Base-by-base conservation (phyloP, 2,113 vertebrate species). In the Uria aalge region DNA sequence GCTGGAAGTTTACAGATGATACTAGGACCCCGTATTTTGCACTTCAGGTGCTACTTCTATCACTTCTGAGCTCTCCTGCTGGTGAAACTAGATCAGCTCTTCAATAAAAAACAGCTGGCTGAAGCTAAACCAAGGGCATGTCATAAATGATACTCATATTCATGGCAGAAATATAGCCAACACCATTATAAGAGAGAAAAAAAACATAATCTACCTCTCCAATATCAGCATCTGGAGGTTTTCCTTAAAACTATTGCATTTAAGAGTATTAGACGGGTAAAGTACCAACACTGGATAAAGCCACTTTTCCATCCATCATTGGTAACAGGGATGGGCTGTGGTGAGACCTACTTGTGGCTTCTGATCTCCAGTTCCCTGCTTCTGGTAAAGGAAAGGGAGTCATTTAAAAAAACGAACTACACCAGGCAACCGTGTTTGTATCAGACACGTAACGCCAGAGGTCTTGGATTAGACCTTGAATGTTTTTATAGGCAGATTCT, bases 21-120 rank as follows among this genome's bases (percentile, higher is more conserved):
- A 52, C 67, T 38, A 45, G 62, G 62, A n/a, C 57, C 45, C 45
- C n/a, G 4, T 12, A 64, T 88, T 94, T 80, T 86, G 57, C 64
- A 87, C 88, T 94, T 92, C 20, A 18, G 83, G 88, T 87, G 85
- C 94, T 94, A 94, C 68, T 94, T 93, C 80, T 86, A 34, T 78
- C 94, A 75, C 88, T 96, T 93, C 72, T 75, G 52, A 91, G 83
- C 72, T 85, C 76, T 87, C 72, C 63, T 67, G 83, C 45, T 24
- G 40, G 50, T 81, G 92, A 96, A 95, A 97, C 32, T 71, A 60
- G 85, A 97, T 84, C 91, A 84, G 83, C 8, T 89, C 50, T 67
- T 78, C 88, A 95, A 94, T 94, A 79, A 69, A 85, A 96, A 91
- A 7, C 94, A 97, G 81, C 94, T 96, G 95, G 62, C 45, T 77